phyloP scores from a whole-genome alignment of 2,888 invertebrate species.

The Epiblema foenella region DNA sequence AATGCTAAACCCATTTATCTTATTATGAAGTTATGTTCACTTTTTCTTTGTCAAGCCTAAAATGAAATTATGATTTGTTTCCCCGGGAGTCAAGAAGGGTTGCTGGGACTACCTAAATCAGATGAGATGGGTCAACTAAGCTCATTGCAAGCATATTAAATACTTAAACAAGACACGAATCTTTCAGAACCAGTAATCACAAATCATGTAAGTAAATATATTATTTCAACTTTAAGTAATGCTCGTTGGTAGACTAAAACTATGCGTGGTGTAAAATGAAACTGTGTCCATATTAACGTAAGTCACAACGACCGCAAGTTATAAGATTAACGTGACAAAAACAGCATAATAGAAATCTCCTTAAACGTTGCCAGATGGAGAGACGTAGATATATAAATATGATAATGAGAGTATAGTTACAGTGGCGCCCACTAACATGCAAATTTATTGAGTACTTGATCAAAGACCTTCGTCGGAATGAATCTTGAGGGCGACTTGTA shows the following conservation, averaged over 20 bases:
- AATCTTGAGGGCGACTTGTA: conserved; percentile 22
- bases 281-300: neutral
- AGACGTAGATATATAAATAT: conserved; percentile 8
- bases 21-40: conserved; percentile 51
- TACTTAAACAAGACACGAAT: conserved; percentile 46
- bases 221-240: neutral
- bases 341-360: neutral
- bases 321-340: conserved; percentile 4
- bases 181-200: neutral
- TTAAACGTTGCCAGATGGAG: neutral
- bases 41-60: conserved; percentile 56
- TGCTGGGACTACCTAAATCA: conserved; percentile 60
- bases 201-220: neutral
- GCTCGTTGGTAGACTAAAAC: neutral
- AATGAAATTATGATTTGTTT: conserved; percentile 70
- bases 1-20: conserved; percentile 37
- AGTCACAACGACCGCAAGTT: neutral
- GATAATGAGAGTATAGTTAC: conserved; percentile 13
- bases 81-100: conserved; percentile 52
- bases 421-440: conserved; percentile 28
- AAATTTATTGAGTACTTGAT: conserved; percentile 35
- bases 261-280: neutral
- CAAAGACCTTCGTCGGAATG: conserved; percentile 22
- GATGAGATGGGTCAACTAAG: conserved; percentile 68
- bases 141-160: conserved; percentile 48